Evolutionary conservation across 2,888 invertebrate species (phyloP).

Genomic region (Geotrupes spiniger): DNA sequence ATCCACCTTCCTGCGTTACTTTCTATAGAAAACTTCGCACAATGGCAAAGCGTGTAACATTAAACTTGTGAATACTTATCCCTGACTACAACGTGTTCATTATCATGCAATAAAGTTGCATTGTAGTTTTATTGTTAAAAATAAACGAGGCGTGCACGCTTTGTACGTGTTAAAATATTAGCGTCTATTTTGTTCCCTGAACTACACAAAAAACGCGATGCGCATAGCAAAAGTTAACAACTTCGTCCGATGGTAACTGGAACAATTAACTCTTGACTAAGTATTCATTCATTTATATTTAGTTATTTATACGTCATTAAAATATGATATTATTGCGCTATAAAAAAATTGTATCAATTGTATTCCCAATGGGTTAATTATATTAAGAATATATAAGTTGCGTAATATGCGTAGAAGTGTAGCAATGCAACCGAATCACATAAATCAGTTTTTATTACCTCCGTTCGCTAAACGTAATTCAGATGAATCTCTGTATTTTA

Average conservation of each 20-base stretch:
- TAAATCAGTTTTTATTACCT: conserved; percentile 6
- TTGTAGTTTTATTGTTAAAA: conserved; percentile 1
- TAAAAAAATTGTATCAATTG: too few species aligned
- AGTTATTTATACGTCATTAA: too few species aligned
- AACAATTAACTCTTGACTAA: too few species aligned
- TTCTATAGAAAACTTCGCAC: conserved; percentile 1
- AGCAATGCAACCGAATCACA: background rate
- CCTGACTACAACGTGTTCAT: conserved; percentile 3
- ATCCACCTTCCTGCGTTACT: background rate
- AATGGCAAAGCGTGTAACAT: conserved; percentile 6
- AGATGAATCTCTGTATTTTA: conserved; percentile 7
- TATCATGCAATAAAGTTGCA: conserved; percentile 7
- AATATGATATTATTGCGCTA: too few species aligned
- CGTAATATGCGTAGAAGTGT: background rate
- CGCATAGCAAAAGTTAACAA: too few species aligned
- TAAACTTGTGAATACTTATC: conserved; percentile 6
- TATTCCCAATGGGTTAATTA: too few species aligned
- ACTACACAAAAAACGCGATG: too few species aligned
- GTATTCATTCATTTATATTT: too few species aligned
- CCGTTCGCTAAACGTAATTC: conserved; percentile 6
- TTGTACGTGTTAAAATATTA: conserved; percentile 5
- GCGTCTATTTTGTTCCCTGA: background rate
- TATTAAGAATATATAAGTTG: too few species aligned
- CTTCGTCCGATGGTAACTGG: too few species aligned
- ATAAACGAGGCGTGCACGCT: conserved; percentile 2